A percentile compares a stretch with the other conserved stretches of the same genome.
phyloP scores from a whole-genome alignment of 2,888 invertebrate genomes.

The Tortrix viridana region DNA sequence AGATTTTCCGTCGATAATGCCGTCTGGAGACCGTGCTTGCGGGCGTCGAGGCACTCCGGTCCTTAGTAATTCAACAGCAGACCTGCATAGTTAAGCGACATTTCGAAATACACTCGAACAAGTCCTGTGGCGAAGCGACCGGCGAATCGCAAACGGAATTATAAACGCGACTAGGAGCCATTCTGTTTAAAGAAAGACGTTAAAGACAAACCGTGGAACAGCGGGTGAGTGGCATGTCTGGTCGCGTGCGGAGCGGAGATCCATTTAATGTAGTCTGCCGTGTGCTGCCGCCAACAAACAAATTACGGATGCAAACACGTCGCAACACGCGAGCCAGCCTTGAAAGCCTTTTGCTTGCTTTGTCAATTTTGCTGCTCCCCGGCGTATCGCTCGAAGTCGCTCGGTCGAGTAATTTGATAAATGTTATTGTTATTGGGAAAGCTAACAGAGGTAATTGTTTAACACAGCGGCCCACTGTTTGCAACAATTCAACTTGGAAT shows the following conservation, averaged over 20 bases:
- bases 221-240: slow-evolving; percentile 57
- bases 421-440: slow-evolving; percentile 76
- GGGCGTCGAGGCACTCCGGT: slow-evolving; percentile 27
- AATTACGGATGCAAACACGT: slow-evolving; percentile 83
- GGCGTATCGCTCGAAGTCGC: slow-evolving; percentile 56
- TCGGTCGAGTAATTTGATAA: slow-evolving; percentile 66
- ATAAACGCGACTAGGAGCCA: slow-evolving; percentile 36
- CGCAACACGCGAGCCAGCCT: slow-evolving; percentile 76
- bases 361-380: slow-evolving; percentile 69
- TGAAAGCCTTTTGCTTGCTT: slow-evolving; percentile 81
- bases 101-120: slow-evolving; percentile 18
- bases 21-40: slow-evolving; percentile 39
- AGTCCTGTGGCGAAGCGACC: slow-evolving; percentile 12
- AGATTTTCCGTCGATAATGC: slow-evolving; percentile 50
- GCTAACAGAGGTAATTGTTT: slow-evolving; percentile 73
- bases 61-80: slow-evolving; percentile 38
- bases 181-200: slow-evolving; percentile 52
- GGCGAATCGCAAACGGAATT: slow-evolving; percentile 37
- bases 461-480: slow-evolving; percentile 49
- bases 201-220: slow-evolving; percentile 49
- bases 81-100: slow-evolving; percentile 41
- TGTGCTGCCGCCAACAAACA: slow-evolving; percentile 81
- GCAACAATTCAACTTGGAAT: slow-evolving; percentile 10
- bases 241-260: slow-evolving; percentile 74
- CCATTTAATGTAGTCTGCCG: slow-evolving; percentile 79